phyloP scores from a whole-genome alignment of 2,797 vertebrate species.

The Esox lucius region DNA sequence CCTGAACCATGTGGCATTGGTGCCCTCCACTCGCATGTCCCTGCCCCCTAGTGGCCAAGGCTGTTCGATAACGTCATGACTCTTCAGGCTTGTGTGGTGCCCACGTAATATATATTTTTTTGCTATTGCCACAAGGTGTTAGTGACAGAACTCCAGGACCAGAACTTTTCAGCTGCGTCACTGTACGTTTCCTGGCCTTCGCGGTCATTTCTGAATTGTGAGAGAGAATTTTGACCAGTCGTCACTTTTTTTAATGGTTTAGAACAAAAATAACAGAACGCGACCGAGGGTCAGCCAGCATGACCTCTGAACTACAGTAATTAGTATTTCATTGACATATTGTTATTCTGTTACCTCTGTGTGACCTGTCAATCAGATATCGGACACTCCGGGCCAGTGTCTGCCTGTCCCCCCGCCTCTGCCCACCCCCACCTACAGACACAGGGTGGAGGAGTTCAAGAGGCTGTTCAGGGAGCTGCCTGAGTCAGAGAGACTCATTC shows the following conservation, averaged over 20 bases:
- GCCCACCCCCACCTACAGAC: slow-evolving; percentile 82
- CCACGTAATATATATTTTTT: slow-evolving; percentile 4
- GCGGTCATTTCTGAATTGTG: background rate
- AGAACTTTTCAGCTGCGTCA: slow-evolving; percentile 14
- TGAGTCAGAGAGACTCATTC: slow-evolving; percentile 83
- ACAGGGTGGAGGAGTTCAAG: slow-evolving; percentile 87
- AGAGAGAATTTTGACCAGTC: background rate
- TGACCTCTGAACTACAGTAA: background rate
- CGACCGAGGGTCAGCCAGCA: background rate
- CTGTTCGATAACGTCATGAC: background rate
- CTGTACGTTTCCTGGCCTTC: background rate
- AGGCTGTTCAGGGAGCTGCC: slow-evolving; percentile 88
- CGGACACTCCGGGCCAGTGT: slow-evolving; percentile 54
- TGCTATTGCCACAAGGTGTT: slow-evolving; percentile 3
- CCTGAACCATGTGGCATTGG: too few species aligned
- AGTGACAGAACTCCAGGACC: slow-evolving; percentile 20
- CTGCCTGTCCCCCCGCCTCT: slow-evolving; percentile 72
- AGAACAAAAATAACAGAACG: background rate
- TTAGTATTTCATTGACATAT: background rate
- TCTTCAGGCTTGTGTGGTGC: background rate
- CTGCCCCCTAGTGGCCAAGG: slow-evolving; percentile 31
- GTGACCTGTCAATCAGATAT: slow-evolving; percentile 45
- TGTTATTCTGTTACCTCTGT: background rate
- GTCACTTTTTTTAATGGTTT: background rate
- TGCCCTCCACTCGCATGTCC: background rate